Percentiles rank a stretch among this genome's conserved stretches.
phyloP scores from a whole-genome alignment of 1,140 invertebrate genomes.

The Calliopsis andreniformis region DNA sequence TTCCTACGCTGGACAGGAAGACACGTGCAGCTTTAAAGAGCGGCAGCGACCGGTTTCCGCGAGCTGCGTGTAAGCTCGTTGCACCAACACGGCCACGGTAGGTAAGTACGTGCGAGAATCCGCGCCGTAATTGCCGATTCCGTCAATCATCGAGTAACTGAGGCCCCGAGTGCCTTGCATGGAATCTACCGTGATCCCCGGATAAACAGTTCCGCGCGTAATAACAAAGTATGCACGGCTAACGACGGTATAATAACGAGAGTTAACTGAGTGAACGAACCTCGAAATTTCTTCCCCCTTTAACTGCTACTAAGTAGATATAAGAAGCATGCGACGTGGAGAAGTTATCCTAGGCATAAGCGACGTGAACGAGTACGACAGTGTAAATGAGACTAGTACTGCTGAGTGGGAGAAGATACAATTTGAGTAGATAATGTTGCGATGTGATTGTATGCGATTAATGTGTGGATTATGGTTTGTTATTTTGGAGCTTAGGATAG shows the following conservation, averaged over 20 bases:
- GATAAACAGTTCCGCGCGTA: constrained; percentile 51
- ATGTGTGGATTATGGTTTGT: too few species aligned
- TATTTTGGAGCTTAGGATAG: too few species aligned
- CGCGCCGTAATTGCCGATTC: constrained; percentile 64
- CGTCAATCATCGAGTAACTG: constrained; percentile 62
- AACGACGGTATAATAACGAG: constrained; percentile 62
- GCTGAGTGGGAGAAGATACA: too few species aligned
- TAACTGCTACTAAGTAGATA: constrained; percentile 1
- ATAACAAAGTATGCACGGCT: constrained; percentile 62
- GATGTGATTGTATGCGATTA: too few species aligned
- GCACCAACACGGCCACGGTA: constrained; percentile 47
- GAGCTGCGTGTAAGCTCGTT: constrained; percentile 55
- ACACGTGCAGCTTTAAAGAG: constrained; percentile 60
- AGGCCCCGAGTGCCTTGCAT: constrained; percentile 28
- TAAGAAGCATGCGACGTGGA: too few species aligned
- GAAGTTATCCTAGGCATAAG: too few species aligned
- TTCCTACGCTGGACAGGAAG: constrained; percentile 48
- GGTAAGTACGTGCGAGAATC: constrained; percentile 70
- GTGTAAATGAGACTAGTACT: too few species aligned
- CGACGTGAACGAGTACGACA: too few species aligned
- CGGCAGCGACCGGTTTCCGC: constrained; percentile 69
- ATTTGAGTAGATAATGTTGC: too few species aligned
- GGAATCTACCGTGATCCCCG: constrained; percentile 45
- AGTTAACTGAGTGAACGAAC: constrained; percentile 56
- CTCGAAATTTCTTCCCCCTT: constrained; percentile 37